phyloP scores from a whole-genome alignment of 2,888 invertebrate genomes.

The Temnothorax unifasciatus region DNA sequence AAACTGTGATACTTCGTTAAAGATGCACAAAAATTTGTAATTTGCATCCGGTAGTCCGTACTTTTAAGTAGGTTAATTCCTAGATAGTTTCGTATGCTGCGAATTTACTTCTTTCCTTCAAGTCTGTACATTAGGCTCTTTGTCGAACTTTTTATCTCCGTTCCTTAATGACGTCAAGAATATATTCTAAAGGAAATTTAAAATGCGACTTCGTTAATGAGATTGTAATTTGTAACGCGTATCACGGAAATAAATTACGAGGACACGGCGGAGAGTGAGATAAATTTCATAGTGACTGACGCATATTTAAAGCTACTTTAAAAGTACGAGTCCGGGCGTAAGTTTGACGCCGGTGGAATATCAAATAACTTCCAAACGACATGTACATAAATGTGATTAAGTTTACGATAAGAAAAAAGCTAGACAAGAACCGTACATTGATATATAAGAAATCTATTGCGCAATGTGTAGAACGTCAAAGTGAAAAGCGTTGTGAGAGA shows the following conservation, averaged over 20 bases:
- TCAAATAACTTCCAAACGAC: slow-evolving; percentile 18
- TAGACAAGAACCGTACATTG: background rate
- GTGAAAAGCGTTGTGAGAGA: background rate
- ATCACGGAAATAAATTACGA: slow-evolving; percentile 27
- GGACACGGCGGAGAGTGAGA: slow-evolving; percentile 2
- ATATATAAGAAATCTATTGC: slow-evolving; percentile 11
- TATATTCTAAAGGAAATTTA: slow-evolving; percentile 50
- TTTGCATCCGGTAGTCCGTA: slow-evolving; percentile 49
- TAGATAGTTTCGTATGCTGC: slow-evolving; percentile 50
- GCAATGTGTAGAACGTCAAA: background rate
- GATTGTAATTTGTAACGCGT: slow-evolving; percentile 18
- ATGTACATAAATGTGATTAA: slow-evolving; percentile 28
- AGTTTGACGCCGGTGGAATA: slow-evolving; percentile 37
- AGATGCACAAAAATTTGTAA: slow-evolving; percentile 62
- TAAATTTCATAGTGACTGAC: slow-evolving; percentile 41
- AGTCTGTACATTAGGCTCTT: slow-evolving; percentile 41
- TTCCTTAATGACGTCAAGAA: slow-evolving; percentile 50
- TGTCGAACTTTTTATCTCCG: slow-evolving; percentile 62
- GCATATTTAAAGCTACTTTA: slow-evolving; percentile 43
- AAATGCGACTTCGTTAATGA: slow-evolving; percentile 51
- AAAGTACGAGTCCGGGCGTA: slow-evolving; percentile 27
- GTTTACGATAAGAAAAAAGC: background rate
- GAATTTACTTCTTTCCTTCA: slow-evolving; percentile 18
- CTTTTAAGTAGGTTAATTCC: slow-evolving; percentile 71
- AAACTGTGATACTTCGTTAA: slow-evolving; percentile 46